These are phyloP conservation scores for Verasper variegatus DNA, from an alignment of 2,113 vertebrate genomes.

Conservation along the genomic window DNA sequence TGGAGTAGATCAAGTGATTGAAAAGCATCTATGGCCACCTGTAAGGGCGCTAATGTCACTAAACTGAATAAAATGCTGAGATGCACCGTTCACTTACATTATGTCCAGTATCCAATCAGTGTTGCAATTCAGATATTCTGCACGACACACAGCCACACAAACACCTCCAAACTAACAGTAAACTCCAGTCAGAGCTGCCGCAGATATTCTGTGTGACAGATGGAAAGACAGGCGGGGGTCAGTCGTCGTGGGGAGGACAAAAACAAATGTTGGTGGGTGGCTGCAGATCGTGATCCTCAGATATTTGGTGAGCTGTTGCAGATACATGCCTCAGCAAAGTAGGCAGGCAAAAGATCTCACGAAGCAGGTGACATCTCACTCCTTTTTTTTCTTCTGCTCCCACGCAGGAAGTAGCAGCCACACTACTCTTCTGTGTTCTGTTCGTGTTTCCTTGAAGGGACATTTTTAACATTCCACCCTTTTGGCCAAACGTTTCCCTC, in stretches of 20 bases:
- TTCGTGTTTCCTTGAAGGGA: constrained; percentile 18
- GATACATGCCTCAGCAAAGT: constrained; percentile 66
- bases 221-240: constrained; percentile 47
- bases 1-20: too few species aligned
- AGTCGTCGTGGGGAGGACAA: constrained; percentile 31
- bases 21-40: too few species aligned
- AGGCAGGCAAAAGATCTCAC: constrained; percentile 50
- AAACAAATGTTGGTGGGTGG: constrained; percentile 51
- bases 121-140: background rate
- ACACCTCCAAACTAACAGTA: constrained; percentile 14
- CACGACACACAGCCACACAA: constrained; percentile 18
- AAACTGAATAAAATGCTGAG: too few species aligned
- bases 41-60: too few species aligned
- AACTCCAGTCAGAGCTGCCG: constrained; percentile 18
- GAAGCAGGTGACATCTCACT: constrained; percentile 49
- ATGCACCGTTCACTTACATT: background rate
- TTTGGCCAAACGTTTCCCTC: constrained; percentile 27
- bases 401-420: constrained; percentile 44
- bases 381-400: constrained; percentile 39
- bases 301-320: constrained; percentile 36
- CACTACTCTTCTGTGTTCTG: constrained; percentile 38
- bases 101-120: background rate
- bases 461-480: constrained; percentile 67
- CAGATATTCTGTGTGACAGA: constrained; percentile 52
- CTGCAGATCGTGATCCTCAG: constrained; percentile 49